Base-by-base conservation (phyloP, 2,888 invertebrate genomes). In the Agrotis puta region DNA sequence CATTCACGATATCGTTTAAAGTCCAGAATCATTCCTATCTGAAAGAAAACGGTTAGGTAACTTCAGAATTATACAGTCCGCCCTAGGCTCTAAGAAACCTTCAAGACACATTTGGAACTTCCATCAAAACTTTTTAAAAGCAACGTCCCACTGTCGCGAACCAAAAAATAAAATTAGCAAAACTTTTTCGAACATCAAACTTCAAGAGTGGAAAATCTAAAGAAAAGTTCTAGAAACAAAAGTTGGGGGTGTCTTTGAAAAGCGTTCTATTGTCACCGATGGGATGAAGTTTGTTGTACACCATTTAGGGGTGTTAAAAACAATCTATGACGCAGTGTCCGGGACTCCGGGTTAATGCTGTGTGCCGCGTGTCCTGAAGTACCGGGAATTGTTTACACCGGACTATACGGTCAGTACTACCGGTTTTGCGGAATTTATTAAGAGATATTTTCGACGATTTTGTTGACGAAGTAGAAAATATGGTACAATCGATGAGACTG, bases 301-400 rank as follows among this genome's bases (percentile, higher is more conserved):
- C 91, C 91, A 92, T 94, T 93, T 93, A 90, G 88, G 89, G 71
- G 88, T 83, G 89, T 90, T 91, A 89, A 90, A 90, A 92, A 94
- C 93, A 92, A 93, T 92, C 88, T 89, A 88, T 88, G 86, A 86
- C 87, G 85, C 85, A 84, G 85, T 88, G 90, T 88, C 89, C 87
- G 87, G 89, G 90, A 91, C 92, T 88, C 89, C 87, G 87, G 89
- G 90, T 91, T 92, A 88, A 88, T 88, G 87, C 74, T 70, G 67
- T 82, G 74, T 85, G 71, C 84, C 83, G 83, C 83, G 82, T 85
- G 87, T 83, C 80, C 79, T 81, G 43, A 78, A 81, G 82, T 82
- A 74, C 73, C 80, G 74, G 76, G 63, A 66, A 85, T 77, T 87
- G 86, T 89, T 87, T 85, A 85, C 84, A 84, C 82, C 75, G 24